These are phyloP conservation scores for Trematocara nigrifrons DNA, from an alignment of 2,113 vertebrate genomes.

Conservation along the genomic window DNA sequence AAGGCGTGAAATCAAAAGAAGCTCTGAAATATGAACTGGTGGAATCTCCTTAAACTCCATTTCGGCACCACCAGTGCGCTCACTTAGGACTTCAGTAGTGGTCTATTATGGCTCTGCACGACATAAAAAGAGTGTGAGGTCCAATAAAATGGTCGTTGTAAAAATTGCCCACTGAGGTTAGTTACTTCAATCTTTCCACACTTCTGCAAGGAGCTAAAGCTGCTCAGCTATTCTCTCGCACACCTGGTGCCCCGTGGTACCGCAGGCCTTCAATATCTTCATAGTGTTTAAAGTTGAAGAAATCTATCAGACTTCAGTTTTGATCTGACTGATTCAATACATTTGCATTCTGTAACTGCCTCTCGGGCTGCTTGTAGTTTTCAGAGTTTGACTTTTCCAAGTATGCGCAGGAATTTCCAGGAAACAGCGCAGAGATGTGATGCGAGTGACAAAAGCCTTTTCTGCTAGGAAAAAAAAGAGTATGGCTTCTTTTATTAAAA, in stretches of 20 bases:
- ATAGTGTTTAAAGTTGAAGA: neutral
- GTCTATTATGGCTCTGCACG: slow-evolving; percentile 3
- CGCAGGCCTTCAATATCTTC: neutral
- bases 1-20: slow-evolving; percentile 39
- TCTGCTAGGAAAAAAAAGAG: neutral
- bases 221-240: neutral
- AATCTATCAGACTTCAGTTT: neutral
- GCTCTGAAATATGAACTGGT: slow-evolving; percentile 51
- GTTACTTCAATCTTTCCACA: slow-evolving; percentile 5
- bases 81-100: slow-evolving; percentile 13
- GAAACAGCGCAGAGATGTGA: neutral
- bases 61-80: neutral
- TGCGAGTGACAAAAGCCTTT: neutral
- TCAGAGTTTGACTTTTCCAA: neutral
- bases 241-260: neutral
- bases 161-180: neutral
- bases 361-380: neutral
- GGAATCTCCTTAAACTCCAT: slow-evolving; percentile 11
- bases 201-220: neutral
- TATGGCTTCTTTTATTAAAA: neutral
- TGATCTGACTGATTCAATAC: neutral
- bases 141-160: slow-evolving; percentile 13
- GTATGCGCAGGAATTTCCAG: neutral
- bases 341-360: neutral
- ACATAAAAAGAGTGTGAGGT: slow-evolving; percentile 14